Base-by-base conservation (phyloP, 2,888 invertebrate species). In the Hermaeophaga mercurialis region DNA sequence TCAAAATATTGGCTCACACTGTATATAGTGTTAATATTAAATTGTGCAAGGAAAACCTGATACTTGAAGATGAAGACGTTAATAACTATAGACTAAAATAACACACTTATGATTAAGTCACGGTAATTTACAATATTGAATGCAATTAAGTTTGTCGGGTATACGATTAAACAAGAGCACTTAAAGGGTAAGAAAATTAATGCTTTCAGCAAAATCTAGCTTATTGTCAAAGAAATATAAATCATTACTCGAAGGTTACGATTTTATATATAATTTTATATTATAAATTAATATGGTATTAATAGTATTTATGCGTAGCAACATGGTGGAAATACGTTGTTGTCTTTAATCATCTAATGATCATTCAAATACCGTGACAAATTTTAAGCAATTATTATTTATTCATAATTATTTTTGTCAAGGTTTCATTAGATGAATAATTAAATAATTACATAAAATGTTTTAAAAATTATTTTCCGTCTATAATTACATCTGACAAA, bases 381-480 rank as follows among this genome's bases (percentile, higher is more conserved):
- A 52, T 54, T 59, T 59, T 52, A 54, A 61, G 59, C 54, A 56
- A 61, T 59, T 54, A 59, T 61, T 56, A 57, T 39, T 48, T 48
- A 50, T 48, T 58, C 41, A 56, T 59, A 61, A 61, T 56, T 61
- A 61, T 54, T 56, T 60, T 45, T 54, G 61, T 59, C 64, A 66
- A 64, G 66, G 64, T 60, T 63, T 60, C 50, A 60, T 61, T 62
- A 60, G 49, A 56, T 34, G 58, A 65, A 64, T 63, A 66, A 66
- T 66, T 65, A 66, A 65, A 65, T 62, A 56, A 49, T 49, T 56
- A 55, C 43, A 56, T 56, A 49, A 56, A 56, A 54, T 48, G 56
- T 57, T 62, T 65, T 55, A 58, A 63, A 62, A 61, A 62, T 56
- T 59, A 57, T 57, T 56, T 56, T 49, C 63, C 56, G 55, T 60